A percentile compares a stretch with the other conserved stretches of the same genome.
phyloP scores from a whole-genome alignment of 2,888 invertebrate species.

The Drosophila diplacantha region DNA sequence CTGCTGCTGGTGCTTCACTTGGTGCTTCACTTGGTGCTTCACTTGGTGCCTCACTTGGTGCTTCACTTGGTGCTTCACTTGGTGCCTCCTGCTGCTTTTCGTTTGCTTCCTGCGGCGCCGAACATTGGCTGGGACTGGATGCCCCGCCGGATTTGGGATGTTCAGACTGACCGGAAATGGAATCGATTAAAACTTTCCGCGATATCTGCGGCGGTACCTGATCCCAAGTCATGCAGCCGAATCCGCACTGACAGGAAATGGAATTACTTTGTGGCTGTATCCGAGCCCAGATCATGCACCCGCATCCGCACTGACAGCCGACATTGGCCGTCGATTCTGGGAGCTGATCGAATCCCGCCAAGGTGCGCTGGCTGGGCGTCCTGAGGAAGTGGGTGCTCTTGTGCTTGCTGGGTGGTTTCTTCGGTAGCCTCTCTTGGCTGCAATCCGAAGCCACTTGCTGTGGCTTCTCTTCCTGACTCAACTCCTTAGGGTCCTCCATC shows the following conservation, averaged over 20 bases:
- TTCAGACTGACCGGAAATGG: too few species aligned
- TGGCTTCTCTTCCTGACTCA: neutral
- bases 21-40: too few species aligned
- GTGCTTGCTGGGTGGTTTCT: neutral
- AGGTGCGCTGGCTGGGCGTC: conserved; percentile 6
- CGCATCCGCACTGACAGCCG: neutral
- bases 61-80: too few species aligned
- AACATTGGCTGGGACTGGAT: too few species aligned
- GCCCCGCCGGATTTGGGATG: too few species aligned
- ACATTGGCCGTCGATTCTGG: neutral
- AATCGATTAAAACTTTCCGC: neutral
- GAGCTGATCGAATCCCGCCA: neutral
- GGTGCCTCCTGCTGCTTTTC: neutral
- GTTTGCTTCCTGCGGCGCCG: neutral
- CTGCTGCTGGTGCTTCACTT: neutral
- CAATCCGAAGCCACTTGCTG: too few species aligned
- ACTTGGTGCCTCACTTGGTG: too few species aligned
- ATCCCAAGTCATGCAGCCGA: neutral
- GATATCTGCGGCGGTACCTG: too few species aligned
- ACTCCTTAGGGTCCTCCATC: neutral
- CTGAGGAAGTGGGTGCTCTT: neutral
- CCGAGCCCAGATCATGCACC: neutral
- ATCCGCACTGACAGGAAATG: conserved; percentile 3
- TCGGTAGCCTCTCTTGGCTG: neutral
- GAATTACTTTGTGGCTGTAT: neutral